phyloP scores from a whole-genome alignment of 2,888 invertebrate species.

The Glyphotaelius pellucidus region DNA sequence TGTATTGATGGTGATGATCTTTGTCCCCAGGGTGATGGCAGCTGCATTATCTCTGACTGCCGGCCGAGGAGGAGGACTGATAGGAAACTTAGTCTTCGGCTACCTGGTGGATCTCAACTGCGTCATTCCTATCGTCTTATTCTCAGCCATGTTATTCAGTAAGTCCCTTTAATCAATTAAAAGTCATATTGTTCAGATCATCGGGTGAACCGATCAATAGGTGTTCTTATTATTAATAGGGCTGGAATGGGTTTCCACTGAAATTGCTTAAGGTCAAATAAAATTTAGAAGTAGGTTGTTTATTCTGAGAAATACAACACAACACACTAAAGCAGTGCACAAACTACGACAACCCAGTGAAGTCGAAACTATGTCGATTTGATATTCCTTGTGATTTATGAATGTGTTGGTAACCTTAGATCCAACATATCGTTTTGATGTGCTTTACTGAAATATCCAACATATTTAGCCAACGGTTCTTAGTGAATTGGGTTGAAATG shows the following conservation, averaged over 20 bases:
- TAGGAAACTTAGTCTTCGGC: constrained; percentile 87
- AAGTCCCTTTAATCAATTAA: neutral
- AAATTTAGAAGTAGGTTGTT: no score
- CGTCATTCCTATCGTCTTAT: constrained; percentile 84
- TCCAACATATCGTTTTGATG: neutral
- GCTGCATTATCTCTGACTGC: constrained; percentile 88
- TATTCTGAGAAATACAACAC: no score
- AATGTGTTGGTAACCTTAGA: no score
- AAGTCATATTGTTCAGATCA: neutral
- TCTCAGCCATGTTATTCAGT: constrained; percentile 80
- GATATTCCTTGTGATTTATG: no score
- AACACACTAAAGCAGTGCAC: no score
- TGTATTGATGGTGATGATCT: neutral
- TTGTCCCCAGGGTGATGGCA: constrained; percentile 84
- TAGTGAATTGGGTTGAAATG: neutral
- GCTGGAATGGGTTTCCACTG: no score
- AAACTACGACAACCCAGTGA: no score
- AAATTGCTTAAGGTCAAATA: no score
- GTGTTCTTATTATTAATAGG: neutral
- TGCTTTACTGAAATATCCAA: neutral
- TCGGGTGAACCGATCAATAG: neutral
- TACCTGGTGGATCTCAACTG: constrained; percentile 89
- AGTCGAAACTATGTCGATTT: no score
- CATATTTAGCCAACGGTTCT: neutral
- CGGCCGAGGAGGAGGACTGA: constrained; percentile 86